A percentile compares a stretch with the other conserved stretches of the same genome.
Conservation (phyloP, 2,888 invertebrate species). For the Melipona beecheii region DNA sequence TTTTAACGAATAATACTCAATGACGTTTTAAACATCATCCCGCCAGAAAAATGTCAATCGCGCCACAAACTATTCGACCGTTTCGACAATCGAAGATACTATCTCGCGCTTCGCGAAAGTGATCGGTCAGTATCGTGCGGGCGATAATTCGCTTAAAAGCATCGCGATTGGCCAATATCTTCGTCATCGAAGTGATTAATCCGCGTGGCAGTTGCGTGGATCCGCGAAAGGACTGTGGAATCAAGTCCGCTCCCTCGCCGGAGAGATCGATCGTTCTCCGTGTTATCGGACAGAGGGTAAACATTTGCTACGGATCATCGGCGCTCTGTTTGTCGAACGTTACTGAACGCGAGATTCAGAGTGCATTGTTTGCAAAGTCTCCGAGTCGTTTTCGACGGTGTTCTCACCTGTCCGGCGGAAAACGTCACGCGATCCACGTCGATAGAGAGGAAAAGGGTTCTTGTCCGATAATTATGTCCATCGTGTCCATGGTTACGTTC, state of each 20-base stretch:
- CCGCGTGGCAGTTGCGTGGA: not conserved
- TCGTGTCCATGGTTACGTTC: not conserved
- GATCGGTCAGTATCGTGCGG: not conserved
- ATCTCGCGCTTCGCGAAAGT: not conserved
- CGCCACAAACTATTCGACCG: too few species aligned
- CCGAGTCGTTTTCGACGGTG: not conserved
- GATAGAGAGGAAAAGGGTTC: not conserved
- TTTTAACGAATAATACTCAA: too few species aligned
- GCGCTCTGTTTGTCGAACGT: conserved; percentile 8
- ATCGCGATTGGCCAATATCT: conserved; percentile 11
- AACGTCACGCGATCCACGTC: not conserved
- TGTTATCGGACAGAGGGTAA: conserved; percentile 28
- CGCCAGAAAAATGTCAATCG: too few species aligned
- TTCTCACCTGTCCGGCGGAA: conserved; percentile 2
- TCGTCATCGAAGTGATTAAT: conserved; percentile 1
- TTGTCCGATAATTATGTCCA: not conserved
- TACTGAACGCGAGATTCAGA: not conserved
- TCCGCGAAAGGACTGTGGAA: too few species aligned
- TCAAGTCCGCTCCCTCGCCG: not conserved
- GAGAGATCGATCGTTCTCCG: conserved; percentile 6
- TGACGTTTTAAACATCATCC: too few species aligned
- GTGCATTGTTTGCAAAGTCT: conserved; percentile 20
- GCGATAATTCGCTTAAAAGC: not conserved
- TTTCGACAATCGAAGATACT: too few species aligned
- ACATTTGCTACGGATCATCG: conserved; percentile 28